These are phyloP conservation scores for Rhinichthys osculus DNA, from an alignment of 2,797 vertebrate species.

Conservation along the genomic window DNA sequence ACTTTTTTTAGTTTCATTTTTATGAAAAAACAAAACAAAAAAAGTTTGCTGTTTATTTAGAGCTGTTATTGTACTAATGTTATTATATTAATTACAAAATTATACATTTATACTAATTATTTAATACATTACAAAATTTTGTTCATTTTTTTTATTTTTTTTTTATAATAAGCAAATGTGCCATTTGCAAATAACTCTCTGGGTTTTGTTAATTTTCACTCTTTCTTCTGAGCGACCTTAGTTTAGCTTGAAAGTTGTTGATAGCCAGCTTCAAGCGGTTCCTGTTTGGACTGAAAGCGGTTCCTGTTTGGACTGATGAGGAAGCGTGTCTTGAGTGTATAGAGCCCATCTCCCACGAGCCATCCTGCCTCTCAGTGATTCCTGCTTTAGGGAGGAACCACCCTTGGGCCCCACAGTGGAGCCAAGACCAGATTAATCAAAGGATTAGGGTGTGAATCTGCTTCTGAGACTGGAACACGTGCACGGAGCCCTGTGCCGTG, in stretches of 20 bases:
- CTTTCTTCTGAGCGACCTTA: not conserved
- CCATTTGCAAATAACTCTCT: not conserved
- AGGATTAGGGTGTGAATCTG: conserved; percentile 75
- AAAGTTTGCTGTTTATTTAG: too few species aligned
- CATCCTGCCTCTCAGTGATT: conserved; percentile 16
- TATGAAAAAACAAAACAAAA: not conserved
- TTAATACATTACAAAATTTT: not conserved
- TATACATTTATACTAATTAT: not conserved
- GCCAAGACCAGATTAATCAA: conserved; percentile 73
- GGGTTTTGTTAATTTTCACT: not conserved
- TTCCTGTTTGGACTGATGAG: conserved; percentile 6
- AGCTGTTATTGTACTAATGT: not conserved
- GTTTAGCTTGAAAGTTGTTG: not conserved
- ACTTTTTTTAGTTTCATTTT: not conserved
- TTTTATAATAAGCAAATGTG: not conserved
- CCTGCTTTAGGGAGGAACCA: conserved; percentile 37
- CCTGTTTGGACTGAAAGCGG: not conserved
- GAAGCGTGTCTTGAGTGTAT: not conserved
- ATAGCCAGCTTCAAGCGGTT: not conserved
- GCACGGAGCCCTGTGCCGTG: conserved; percentile 31
- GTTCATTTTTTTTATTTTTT: not conserved
- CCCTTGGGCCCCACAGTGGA: conserved; percentile 48
- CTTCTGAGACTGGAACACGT: conserved; percentile 61
- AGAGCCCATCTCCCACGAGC: conserved; percentile 1
- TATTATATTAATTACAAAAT: not conserved